Base-by-base conservation (phyloP, 2,888 invertebrate species). In the Thyatira batis region DNA sequence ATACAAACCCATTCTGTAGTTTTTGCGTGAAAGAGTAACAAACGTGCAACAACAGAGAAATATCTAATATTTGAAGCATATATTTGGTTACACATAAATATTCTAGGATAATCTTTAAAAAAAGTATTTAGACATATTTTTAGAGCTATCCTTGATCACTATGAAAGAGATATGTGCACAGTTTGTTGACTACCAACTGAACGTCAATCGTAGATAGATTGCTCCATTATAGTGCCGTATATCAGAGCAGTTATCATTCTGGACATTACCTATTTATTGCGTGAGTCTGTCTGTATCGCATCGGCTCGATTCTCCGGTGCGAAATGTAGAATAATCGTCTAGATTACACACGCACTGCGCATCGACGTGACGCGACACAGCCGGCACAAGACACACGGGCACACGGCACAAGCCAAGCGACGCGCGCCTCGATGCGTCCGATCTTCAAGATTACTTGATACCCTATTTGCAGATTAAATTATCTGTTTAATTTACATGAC, bases 321-420 rank as follows among this genome's bases (percentile, higher is more conserved):
- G 61, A 64, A 39, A 50, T 58, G 51, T 67, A 58, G 61, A 63
- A 63, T 58, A 55, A 68, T 45, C 70, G 73, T 59, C 68, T 64
- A 76, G 80, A 86, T 86, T 84, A 74, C 78, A 69, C 82, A 82
- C 83, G 84, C 78, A 76, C 73, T 60, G 65, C 61, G 60, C 63
- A 51, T 49, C 67, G 68, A 73, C 76, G 79, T 76, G 80, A 80
- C 81, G 73, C 65, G 69, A 72, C 63, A 61, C 54, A 55, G 52
- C 43, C 55, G 52, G 58, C 60, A 63, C 67, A 53, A 57, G 58
- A 57, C 58, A 62, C 53, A 62, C 55, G 53, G 44, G 49, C 53
- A 43, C 58, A 54, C 54, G 61, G 62, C 62, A 62, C 63, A 66
- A 63, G 60, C 57, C 55, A 60, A 61, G 66, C 62, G 54, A 20